A percentile compares a stretch with the other conserved stretches of the same genome.
phyloP scores from a whole-genome alignment of 2,113 vertebrate genomes.

The Corythaixoides concolor region DNA sequence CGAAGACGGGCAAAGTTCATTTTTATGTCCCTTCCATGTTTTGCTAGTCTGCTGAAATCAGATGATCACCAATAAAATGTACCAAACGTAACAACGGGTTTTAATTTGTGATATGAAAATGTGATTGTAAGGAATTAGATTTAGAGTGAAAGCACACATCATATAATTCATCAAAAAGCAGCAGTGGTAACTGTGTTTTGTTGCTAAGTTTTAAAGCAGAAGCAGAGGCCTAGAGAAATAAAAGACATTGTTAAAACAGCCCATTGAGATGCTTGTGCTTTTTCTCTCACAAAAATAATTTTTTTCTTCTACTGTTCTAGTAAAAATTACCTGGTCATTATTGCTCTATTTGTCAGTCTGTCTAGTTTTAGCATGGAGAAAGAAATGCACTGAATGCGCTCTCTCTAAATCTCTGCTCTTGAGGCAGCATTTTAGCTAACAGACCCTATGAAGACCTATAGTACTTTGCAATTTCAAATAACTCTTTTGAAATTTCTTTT shows the following conservation, averaged over 20 bases:
- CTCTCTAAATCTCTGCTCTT: neutral
- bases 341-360: neutral
- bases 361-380: neutral
- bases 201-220: neutral
- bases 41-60: neutral
- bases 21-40: neutral
- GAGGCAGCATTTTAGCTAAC: neutral
- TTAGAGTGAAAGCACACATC: neutral
- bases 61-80: neutral
- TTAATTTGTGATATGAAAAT: neutral
- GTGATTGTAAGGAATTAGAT: neutral
- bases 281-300: neutral
- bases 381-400: fast-evolving
- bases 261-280: neutral
- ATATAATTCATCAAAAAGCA: neutral
- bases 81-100: neutral
- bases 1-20: neutral
- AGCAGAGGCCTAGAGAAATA: neutral
- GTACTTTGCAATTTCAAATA: neutral
- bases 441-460: neutral
- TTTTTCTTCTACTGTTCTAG: neutral
- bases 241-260: constrained; percentile 10
- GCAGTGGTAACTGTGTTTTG: neutral
- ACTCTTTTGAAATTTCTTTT: neutral
- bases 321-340: neutral